phyloP scores from a whole-genome alignment of 1,140 invertebrate species.

The Aphelenchoides besseyi region DNA sequence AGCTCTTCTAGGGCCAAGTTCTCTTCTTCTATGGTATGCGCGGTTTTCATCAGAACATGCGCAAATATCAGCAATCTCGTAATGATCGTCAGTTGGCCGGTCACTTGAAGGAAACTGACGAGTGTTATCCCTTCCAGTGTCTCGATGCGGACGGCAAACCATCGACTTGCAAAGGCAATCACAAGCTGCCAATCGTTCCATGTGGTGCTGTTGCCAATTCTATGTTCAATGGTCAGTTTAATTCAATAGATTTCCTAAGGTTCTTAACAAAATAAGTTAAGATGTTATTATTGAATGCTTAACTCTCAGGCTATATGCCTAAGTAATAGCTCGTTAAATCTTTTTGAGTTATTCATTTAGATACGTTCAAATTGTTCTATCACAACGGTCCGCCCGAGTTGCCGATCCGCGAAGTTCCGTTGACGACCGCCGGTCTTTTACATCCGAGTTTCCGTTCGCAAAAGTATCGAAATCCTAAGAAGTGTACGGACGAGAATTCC shows the following conservation, averaged over 20 bases:
- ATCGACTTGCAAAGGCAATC: slow-evolving; percentile 68
- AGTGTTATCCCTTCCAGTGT: slow-evolving; percentile 29
- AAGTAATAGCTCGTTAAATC: neutral
- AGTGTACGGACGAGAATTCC: slow-evolving; percentile 1
- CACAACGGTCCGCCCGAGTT: neutral
- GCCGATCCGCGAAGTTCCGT: slow-evolving; percentile 15
- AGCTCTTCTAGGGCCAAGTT: slow-evolving; percentile 72
- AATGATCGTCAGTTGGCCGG: slow-evolving; percentile 91
- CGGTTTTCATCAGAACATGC: slow-evolving; percentile 97
- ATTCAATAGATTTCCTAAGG: neutral
- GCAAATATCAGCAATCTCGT: slow-evolving; percentile 92
- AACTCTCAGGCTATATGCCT: neutral
- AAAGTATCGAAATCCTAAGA: slow-evolving; percentile 13
- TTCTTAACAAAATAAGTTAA: too few species aligned
- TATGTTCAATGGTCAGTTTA: slow-evolving; percentile 71
- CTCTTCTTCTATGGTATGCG: slow-evolving; percentile 94
- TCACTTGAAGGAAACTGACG: slow-evolving; percentile 25
- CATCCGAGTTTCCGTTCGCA: neutral
- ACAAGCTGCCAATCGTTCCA: slow-evolving; percentile 71
- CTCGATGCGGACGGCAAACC: slow-evolving; percentile 32
- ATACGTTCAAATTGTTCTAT: slow-evolving; percentile 7
- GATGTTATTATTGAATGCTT: neutral
- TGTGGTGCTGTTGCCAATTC: slow-evolving; percentile 98
- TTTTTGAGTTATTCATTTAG: neutral
- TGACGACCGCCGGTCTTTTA: slow-evolving; percentile 73